These are phyloP conservation scores for Collichthys lucidus DNA, from an alignment of 2,113 vertebrate genomes.

Conservation along the genomic window DNA sequence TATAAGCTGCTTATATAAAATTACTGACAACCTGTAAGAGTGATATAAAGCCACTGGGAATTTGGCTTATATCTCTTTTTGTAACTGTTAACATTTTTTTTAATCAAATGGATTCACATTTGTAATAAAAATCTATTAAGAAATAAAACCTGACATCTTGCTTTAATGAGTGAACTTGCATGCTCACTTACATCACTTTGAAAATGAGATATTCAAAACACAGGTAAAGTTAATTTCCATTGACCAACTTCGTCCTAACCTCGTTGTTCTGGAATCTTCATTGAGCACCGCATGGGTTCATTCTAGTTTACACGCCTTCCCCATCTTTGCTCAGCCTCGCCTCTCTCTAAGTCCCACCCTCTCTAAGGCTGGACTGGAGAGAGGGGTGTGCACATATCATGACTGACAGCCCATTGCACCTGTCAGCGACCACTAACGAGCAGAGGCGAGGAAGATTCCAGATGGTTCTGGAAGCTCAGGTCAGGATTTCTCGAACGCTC, in stretches of 20 bases:
- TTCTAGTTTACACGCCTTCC: background rate
- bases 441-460: constrained; percentile 70
- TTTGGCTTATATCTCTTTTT: constrained; percentile 68
- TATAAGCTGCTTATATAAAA: constrained; percentile 37
- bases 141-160: background rate
- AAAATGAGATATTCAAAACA: no score
- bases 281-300: background rate
- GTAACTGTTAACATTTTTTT: constrained; percentile 65
- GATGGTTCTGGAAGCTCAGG: constrained; percentile 78
- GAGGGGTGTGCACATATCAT: background rate
- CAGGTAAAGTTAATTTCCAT: background rate
- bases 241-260: background rate
- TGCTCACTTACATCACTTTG: background rate
- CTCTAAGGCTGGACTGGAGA: background rate
- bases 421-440: constrained; percentile 15
- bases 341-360: constrained; percentile 7
- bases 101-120: constrained; percentile 69
- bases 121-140: constrained; percentile 71
- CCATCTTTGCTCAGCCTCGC: background rate
- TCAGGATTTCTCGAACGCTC: constrained; percentile 76
- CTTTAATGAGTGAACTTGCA: background rate
- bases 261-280: constrained; percentile 59
- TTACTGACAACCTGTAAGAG: constrained; percentile 49
- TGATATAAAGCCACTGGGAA: constrained; percentile 39
- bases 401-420: constrained; percentile 61